Percentiles rank a stretch among this genome's conserved stretches.
Evolutionary conservation across 1,140 invertebrate species (phyloP).

Genomic region (Phenacoccus solenopsis): DNA sequence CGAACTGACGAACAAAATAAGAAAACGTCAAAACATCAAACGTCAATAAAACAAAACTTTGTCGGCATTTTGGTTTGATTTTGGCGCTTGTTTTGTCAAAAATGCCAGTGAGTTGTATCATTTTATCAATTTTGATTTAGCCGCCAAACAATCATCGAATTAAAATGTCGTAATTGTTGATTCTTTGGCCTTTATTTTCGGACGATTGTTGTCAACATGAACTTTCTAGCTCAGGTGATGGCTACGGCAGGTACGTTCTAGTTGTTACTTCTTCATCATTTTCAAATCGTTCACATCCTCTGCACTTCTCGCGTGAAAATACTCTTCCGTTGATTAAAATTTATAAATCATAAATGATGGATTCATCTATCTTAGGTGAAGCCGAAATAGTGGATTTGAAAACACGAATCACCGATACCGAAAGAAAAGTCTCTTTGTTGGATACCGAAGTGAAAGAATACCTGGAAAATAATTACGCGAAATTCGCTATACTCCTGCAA

Average conservation of each 20-base stretch:
- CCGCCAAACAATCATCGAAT: too few relatives aligned
- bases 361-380: background rate
- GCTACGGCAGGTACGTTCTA: background rate
- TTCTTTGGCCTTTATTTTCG: too few relatives aligned
- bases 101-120: too few relatives aligned
- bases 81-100: too few relatives aligned
- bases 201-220: background rate
- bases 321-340: too few relatives aligned
- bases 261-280: background rate
- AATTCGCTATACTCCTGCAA: background rate
- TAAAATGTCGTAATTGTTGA: too few relatives aligned
- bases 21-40: too few relatives aligned
- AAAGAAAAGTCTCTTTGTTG: background rate
- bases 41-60: too few relatives aligned
- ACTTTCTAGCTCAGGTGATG: background rate
- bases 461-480: background rate
- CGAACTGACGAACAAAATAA: too few relatives aligned
- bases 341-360: too few relatives aligned
- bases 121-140: too few relatives aligned
- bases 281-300: background rate
- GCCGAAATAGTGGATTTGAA: constrained; percentile 4
- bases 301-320: background rate
- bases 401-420: background rate
- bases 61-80: too few relatives aligned
- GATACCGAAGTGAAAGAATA: constrained; percentile 4